A percentile compares a stretch with the other conserved stretches of the same genome.
Conservation (phyloP, 2,888 invertebrate genomes). For the Dynastes hyllus region DNA sequence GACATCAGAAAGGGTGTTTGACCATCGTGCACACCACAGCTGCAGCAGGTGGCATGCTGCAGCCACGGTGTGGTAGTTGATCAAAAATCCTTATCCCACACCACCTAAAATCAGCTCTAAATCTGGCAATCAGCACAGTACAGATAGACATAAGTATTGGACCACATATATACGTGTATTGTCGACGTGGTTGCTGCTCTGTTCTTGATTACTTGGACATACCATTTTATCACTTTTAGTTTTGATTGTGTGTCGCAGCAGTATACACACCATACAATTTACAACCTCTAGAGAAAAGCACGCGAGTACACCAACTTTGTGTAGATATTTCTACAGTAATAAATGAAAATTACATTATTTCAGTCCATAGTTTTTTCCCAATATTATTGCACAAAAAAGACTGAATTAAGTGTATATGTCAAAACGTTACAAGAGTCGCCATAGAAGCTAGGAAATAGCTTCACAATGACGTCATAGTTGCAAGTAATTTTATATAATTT, state of each 20-base stretch:
- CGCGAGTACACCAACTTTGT: slow-evolving; percentile 4
- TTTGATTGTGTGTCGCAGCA: slow-evolving; percentile 31
- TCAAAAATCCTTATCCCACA: slow-evolving; percentile 81
- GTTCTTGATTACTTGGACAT: slow-evolving; percentile 23
- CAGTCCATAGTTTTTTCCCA: no score
- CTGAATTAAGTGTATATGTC: no score
- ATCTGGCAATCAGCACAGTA: slow-evolving; percentile 69
- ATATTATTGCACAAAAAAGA: no score
- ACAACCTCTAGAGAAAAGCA: slow-evolving; percentile 32
- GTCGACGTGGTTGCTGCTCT: slow-evolving; percentile 18
- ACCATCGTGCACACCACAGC: slow-evolving; percentile 75
- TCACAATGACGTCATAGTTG: no score
- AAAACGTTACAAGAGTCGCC: no score
- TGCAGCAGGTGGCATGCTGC: slow-evolving; percentile 59
- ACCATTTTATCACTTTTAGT: slow-evolving; percentile 29
- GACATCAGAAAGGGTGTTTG: slow-evolving; percentile 82
- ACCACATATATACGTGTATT: slow-evolving; percentile 57
- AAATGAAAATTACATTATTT: no score
- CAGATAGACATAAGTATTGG: slow-evolving; percentile 68
- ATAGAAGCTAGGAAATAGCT: no score
- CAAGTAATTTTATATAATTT: no score
- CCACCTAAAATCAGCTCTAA: slow-evolving; percentile 71
- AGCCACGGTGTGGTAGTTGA: slow-evolving; percentile 72
- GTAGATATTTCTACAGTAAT: not conserved
- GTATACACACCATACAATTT: slow-evolving; percentile 33